Evolutionary conservation across 2,888 invertebrate genomes (phyloP), one percentile per base, ranked within the genome.

Genomic region (Blera fallax): DNA sequence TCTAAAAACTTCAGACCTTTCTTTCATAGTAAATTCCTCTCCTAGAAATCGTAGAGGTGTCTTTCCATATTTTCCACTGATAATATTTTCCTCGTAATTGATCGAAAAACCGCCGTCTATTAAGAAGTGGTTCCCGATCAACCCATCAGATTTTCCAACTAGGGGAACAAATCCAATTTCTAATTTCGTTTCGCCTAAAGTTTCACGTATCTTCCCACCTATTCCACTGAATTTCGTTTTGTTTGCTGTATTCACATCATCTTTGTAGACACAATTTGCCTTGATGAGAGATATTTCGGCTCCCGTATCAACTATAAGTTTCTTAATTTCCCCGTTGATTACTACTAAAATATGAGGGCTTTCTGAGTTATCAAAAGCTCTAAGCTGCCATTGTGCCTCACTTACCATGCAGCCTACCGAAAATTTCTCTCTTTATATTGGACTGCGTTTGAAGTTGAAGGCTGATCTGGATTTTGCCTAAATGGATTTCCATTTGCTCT

Each of bases 191-290:
- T 64, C 45, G 10, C 62, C 62, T 45, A 45, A 29, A 43, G 27
- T 62, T 62, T 62, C 62, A 10, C 32, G 27, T 34, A 11, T 64
- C 24, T 45, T 43, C 6, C 64, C 45, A 1, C 45, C 64, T 64
- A 64, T 45, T 11, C 64, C 16, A 45, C 64, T 45, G 21, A 64
- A 64, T 29, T 64, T 64, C 29, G 24, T 45, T 32, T 45, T 64
- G 7, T 16, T 60, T 32, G 24, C 48, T 48, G 21, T 1, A 27
- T 60, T 32, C 14, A 72, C 60, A 16, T 72, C 72, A 24, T 60
- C 60, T 24, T 37, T 8, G 32, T 72, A 72, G 18, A 69, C 69
- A 32, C 69, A 43, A 43, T 54, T 54, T n/a, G 54, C 69, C 21
- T 54, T 69, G 16, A 69, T 27, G 7, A 67, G 52, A 11, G 67